phyloP scores from a whole-genome alignment of 1,140 invertebrate species.

The Mya arenaria region DNA sequence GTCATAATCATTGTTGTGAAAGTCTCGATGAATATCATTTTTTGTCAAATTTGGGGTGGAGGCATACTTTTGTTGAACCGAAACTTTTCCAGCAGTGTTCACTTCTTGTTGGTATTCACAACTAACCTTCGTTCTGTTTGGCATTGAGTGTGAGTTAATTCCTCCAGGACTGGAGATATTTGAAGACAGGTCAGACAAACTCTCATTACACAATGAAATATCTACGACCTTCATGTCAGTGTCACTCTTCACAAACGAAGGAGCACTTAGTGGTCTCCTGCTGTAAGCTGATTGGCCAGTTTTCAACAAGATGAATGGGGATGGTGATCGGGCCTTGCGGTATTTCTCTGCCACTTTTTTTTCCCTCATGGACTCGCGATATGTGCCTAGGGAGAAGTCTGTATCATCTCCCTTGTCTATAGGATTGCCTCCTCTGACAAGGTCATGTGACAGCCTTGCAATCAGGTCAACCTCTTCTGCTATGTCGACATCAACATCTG shows the following conservation, averaged over 20 bases:
- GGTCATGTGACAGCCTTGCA: slow-evolving; percentile 38
- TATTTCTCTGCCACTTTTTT: slow-evolving; percentile 40
- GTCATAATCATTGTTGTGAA: no score
- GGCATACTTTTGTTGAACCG: background rate
- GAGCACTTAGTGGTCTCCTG: no score
- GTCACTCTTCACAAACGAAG: slow-evolving; percentile 20
- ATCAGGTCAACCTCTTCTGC: slow-evolving; percentile 36
- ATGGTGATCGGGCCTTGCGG: slow-evolving; percentile 26
- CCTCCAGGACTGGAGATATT: background rate
- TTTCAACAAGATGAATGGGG: slow-evolving; percentile 18
- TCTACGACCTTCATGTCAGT: slow-evolving; percentile 25
- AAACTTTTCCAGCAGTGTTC: background rate
- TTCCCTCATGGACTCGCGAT: background rate
- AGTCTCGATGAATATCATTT: no score
- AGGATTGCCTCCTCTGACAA: slow-evolving; percentile 27
- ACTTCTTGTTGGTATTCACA: background rate
- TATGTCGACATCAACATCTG: slow-evolving; percentile 38
- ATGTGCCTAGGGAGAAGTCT: slow-evolving; percentile 13
- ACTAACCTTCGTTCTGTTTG: no score
- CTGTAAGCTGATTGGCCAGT: no score
- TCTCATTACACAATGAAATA: slow-evolving; percentile 17
- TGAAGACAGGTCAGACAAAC: background rate
- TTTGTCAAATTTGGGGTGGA: background rate
- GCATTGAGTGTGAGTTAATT: no score
- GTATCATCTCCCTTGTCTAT: slow-evolving; percentile 39